These are phyloP conservation scores for Villa cingulata DNA, from an alignment of 2,888 invertebrate species.

Conservation along the genomic window DNA sequence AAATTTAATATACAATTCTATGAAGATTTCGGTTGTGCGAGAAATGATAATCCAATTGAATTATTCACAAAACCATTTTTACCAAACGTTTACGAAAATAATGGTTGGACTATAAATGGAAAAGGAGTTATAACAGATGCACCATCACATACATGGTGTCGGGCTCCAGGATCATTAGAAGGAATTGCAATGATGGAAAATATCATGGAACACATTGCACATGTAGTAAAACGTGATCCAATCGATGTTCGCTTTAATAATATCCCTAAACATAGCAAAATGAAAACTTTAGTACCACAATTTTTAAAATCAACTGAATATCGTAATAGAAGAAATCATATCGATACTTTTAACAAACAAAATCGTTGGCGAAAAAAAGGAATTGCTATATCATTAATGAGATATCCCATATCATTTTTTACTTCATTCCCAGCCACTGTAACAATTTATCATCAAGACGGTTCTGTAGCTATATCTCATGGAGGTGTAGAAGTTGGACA, in stretches of 20 bases:
- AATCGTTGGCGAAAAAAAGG: constrained; percentile 75
- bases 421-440: constrained; percentile 46
- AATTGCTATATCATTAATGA: constrained; percentile 51
- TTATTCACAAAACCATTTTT: constrained; percentile 28
- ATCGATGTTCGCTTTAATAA: constrained; percentile 44
- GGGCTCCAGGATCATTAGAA: constrained; percentile 50
- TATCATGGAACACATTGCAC: constrained; percentile 54
- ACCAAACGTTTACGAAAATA: constrained; percentile 48
- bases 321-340: constrained; percentile 39
- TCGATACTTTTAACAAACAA: constrained; percentile 46
- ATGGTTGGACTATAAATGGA: constrained; percentile 52
- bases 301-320: constrained; percentile 42
- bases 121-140: constrained; percentile 52
- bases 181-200: constrained; percentile 46
- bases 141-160: constrained; percentile 53
- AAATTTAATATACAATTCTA: constrained; percentile 44
- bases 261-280: constrained; percentile 31
- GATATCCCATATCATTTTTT: constrained; percentile 43
- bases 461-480: constrained; percentile 54
- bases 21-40: constrained; percentile 41
- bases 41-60: constrained; percentile 42
- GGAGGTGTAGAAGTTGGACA: constrained; percentile 70
- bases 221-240: constrained; percentile 42
- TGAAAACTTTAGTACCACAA: constrained; percentile 39
- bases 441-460: constrained; percentile 56